phyloP scores from a whole-genome alignment of 1,140 invertebrate genomes.

The Drosophila pruinosa region DNA sequence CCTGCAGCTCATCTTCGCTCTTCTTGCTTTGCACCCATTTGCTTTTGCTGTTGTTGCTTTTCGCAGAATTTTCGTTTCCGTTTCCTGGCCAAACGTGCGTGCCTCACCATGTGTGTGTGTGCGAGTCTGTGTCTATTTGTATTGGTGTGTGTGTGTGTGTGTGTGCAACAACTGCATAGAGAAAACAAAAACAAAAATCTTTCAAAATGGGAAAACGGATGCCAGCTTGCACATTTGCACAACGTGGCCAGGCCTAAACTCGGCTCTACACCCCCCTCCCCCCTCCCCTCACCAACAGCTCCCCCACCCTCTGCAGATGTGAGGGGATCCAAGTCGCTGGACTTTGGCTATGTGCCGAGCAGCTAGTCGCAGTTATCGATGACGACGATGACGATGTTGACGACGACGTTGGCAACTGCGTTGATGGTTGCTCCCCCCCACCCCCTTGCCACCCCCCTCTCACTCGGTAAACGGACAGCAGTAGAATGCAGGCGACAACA shows the following conservation, averaged over 20 bases:
- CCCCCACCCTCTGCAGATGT: background rate
- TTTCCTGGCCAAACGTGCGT: conserved; percentile 78
- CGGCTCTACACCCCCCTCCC: background rate
- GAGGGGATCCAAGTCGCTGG: conserved; percentile 49
- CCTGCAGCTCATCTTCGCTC: conserved; percentile 49
- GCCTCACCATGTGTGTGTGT: conserved; percentile 13
- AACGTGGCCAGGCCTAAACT: conserved; percentile 52
- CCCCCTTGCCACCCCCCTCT: too few species aligned
- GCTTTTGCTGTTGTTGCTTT: conserved; percentile 67
- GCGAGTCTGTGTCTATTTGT: conserved; percentile 2
- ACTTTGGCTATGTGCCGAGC: conserved; percentile 26
- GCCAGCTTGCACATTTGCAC: conserved; percentile 80
- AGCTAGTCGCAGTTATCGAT: conserved; percentile 61
- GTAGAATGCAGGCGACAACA: conserved; percentile 32
- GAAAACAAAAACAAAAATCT: conserved; percentile 77
- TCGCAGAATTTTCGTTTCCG: conserved; percentile 80
- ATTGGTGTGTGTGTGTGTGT: conserved; percentile 23
- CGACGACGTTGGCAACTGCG: conserved; percentile 9
- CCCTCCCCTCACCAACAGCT: background rate
- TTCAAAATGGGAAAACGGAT: conserved; percentile 75
- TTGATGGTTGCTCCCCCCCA: conserved; percentile 15
- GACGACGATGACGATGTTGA: conserved; percentile 20
- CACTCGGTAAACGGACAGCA: too few species aligned
- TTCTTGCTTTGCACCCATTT: conserved; percentile 33
- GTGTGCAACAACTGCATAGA: conserved; percentile 54